Base-by-base conservation (phyloP, 2,113 vertebrate genomes). In the Lophius piscatorius region DNA sequence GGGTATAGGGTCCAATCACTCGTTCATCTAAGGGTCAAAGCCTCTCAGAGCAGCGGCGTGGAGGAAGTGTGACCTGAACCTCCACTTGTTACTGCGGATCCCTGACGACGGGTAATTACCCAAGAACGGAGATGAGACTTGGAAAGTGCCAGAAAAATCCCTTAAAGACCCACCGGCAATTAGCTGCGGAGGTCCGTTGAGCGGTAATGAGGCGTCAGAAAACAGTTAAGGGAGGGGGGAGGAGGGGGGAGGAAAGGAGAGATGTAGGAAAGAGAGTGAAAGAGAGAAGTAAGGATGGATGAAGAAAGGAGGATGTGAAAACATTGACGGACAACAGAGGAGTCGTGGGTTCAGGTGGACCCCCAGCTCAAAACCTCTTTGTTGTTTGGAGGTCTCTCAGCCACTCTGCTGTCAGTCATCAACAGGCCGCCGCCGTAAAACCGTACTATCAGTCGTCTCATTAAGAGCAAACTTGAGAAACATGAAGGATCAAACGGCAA, bases 31-130 rank as follows among this genome's bases (percentile, higher is more conserved):
- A n/a, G n/a, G n/a, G n/a, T n/a, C 6, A 6, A 42, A 16, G 9
- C 34, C 20, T 52, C 17, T 8, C 35, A 29, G 22, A 42, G 17
- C n/a, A 51, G n/a, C n/a, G n/a, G n/a, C n/a, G n/a, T 36, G 9
- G 36, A 34, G 23, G 14, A 49, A 2, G 9, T 68, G 33, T 4
- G 3, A 57, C 42, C 33, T 58, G 56, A n/a, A 45, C n/a, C 38
- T 24, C 47, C 29, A 44, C 40, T 16, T 58, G 74, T 56, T 70
- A 52, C 38, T 61, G 71, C 16, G 14, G 29, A 18, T 66, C 47
- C 34, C 67, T 73, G 70, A 68, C 63, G 36, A 28, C 34, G 41
- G 59, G 23, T 74, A 83, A 87, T 86, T 80, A 83, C 70, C 66
- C 61, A 71, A 54, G 62, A 71, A 57, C 34, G 58, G 64, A 70